Base-by-base conservation (phyloP, 1,140 invertebrate genomes). In the Drosophila insularis region DNA sequence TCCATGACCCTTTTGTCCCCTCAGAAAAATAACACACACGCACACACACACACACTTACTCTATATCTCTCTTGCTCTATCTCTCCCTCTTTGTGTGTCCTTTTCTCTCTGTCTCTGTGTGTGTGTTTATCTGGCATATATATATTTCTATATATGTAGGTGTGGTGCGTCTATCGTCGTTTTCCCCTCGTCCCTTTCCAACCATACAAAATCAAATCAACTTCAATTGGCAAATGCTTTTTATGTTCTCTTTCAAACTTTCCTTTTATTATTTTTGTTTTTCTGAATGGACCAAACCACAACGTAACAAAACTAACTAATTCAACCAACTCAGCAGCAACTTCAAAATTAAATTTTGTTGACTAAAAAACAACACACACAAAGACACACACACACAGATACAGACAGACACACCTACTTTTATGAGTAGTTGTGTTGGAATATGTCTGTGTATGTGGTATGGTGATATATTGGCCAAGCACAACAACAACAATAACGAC, bases 221-320 rank as follows among this genome's bases (percentile, higher is more conserved):
- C 31, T 56, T 46, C 63, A 61, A 77, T 77, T 77, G 74, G 73
- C 74, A 70, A 70, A 76, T 71, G 73, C 74, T 77, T 76, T 76
- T 76, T 76, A 76, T 76, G 73, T 76, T 76, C 55, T 55, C 63
- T 70, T 8, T 21, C 17, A 63, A 75, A 54, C 64, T 75, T 53
- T 46, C 13, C 64, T 68, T 59, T 46, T 11, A 37, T 37, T 13
- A 4, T 37, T 37, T 37, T 37, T 37, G 3, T 37, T n/a, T 37
- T 37, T 37, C 11, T 37, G 2, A 4, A 11, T 37, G 11, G 35
- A 37, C 54, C 27, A 58, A 35, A n/a, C 31, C 54, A 32, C 43
- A 50, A 21, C 43, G 43, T 21, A 50, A 50, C 40, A 17, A 17
- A 46, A 46, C 43, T 21, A 50, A 50, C 43, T 21, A 50, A 50